Base-by-base conservation (phyloP, 2,113 vertebrate species). In the Cryptotis parvus region DNA sequence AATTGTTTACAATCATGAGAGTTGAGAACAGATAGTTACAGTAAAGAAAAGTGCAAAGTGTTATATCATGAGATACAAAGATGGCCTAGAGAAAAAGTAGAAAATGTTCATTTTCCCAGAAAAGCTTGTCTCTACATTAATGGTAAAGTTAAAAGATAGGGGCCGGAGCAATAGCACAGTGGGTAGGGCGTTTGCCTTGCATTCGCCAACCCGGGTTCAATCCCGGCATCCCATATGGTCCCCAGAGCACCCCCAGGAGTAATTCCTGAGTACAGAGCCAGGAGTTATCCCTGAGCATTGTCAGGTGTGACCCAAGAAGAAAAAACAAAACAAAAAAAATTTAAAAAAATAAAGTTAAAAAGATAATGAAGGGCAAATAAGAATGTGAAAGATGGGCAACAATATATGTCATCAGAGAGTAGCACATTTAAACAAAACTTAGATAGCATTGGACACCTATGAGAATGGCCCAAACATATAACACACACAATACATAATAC, bases 381-480 rank as follows among this genome's bases (percentile, higher is more conserved):
- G 41, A 11, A 52, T 15, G 31, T 9, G 7, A 9, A 69, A 84
- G 8, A n/a, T n/a, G n/a, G n/a, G n/a, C n/a, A n/a, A n/a, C n/a
- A n/a, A 70, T 52, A 4, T 68, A 45, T 31, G 49, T 2, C 31
- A 66, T 18, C 58, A 65, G 77, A 27, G 33, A 90, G 65, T 43
- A 75, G 9, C 4, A 79, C 70, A 70, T 72, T 45, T 61, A 90
- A 90, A 73, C 2, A 15, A 69, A 91, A 92, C 31, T 24, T 72
- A 72, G 22, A 58, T 45, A 31, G 3, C 1, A 61, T 12, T 49
- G 33, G 20, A 61, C 3, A 55, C 4, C 33, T 75, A 22, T 58
- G 45, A 77, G 33, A 81, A 70, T 55, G 29, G 27, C 39, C 14
- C 41, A 70, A 91, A 52, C 86, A 39, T 5, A 43, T n/a, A n/a